Base-by-base conservation (phyloP, 2,797 vertebrate species). In the Liparis tanakae region DNA sequence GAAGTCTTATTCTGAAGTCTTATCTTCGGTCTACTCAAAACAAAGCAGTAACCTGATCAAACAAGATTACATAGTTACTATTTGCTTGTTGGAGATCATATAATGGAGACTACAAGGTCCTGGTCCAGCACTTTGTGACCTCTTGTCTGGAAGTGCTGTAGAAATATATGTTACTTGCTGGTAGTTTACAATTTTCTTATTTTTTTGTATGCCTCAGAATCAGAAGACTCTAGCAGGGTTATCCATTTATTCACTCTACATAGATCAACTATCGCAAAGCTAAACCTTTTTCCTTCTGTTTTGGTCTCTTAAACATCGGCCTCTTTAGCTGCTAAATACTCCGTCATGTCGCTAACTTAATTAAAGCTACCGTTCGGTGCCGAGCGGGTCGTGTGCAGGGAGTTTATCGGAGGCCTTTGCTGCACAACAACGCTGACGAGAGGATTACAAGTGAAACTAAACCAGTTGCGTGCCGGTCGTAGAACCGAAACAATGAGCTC, bases 241-340 rank as follows among this genome's bases (percentile, higher is more conserved):
- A 17, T 46, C n/a, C 18, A 15, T 14, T 13, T 3, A 33, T 3
- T 10, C n/a, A 6, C 0, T 30, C n/a, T n/a, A n/a, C n/a, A 1
- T 10, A 60, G 46, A 41, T 53, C 3, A 51, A 41, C 60, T 10
- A 37, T 36, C n/a, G n/a, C 25, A n/a, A 37, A 30, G 6, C 25
- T 37, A 13, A 48, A 67, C 39, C 25, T 55, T 30, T 10, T 71
- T 74, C 0, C 7, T 10, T 59, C 55, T 34, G 33, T 9, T 73
- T 57, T 57, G 55, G 36, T 67, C 63, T 67, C 36, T 1, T 2
- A 37, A 39, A 56, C 6, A 46, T 68, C 12, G 20, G 14, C 3
- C 53, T 25, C n/a, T 43, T 53, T 30, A 59, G 39, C 39, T 14
- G 50, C 33, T 25, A 61, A 70, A 46, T 65, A n/a, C 54, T 76